Evolutionary conservation across 2,797 vertebrate genomes (phyloP), one percentile per base, ranked within the genome.

Genomic region (Sebastes melanostomus): DNA sequence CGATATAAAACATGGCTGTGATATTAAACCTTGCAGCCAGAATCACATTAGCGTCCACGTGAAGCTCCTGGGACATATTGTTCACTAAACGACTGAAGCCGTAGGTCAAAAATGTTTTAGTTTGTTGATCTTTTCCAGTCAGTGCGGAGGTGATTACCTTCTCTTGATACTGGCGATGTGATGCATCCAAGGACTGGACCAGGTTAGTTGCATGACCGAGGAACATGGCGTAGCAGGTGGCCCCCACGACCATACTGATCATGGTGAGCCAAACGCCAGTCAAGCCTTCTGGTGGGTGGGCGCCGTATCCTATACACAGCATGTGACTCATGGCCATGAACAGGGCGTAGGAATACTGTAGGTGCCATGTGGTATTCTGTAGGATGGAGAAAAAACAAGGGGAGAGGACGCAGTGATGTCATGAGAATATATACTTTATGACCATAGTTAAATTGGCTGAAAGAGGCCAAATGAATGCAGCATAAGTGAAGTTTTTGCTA

Each of bases 301-400:
- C 96, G 8, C 98, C 98, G 0, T 99, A 99, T 20, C 98, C 98
- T 3, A 99, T 98, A 84, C 98, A 99, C 61, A 99, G 89, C 98
- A 99, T 99, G 95, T 99, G 98, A 88, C 98, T 99, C 98, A 99
- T 99, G 38, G 98, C 96, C 95, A 98, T 99, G 86, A 99, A 99
- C 78, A 98, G 90, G 8, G 98, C 95, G 2, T 97, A 98, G 65
- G 98, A 99, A 87, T 99, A 99, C 27, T 98, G 96, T 29, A 98
- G 94, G 4, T 98, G 97, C 98, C 98, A 99, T 0, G 98, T 97
- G 56, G 97, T 85, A 14, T 99, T 99, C 98, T 99, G 87, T 76
- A 46, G 20, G 36, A 61, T 5, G 52, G 13, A 66, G 6, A 36
- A 11, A 34, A 78, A 36, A 46, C 2, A 5, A 70, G 0, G 16